Conservation (phyloP, 2,113 vertebrate species). For the Clinocottus analis region DNA sequence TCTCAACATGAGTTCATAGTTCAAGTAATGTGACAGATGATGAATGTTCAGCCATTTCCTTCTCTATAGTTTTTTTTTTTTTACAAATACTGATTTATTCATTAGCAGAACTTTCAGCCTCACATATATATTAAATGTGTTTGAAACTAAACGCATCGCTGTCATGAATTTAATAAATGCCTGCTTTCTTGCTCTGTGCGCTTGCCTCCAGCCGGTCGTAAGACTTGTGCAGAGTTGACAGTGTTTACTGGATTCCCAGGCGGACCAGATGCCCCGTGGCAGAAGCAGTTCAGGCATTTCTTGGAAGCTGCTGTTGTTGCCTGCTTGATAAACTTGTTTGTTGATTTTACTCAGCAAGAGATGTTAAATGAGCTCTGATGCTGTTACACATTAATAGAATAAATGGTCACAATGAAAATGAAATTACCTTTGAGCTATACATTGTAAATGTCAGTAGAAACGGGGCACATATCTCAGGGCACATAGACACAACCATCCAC, state of each 20-base stretch:
- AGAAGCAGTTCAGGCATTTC: slow-evolving; percentile 35
- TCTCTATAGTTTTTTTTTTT: background rate
- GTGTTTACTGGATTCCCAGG: slow-evolving; percentile 43
- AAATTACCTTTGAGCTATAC: background rate
- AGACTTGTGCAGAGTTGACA: slow-evolving; percentile 7
- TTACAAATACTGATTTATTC: background rate
- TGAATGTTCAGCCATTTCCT: slow-evolving; percentile 1
- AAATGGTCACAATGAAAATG: background rate
- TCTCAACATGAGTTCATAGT: background rate
- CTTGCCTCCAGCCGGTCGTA: slow-evolving; percentile 20
- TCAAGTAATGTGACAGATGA: background rate
- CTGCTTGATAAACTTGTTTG: slow-evolving; percentile 60
- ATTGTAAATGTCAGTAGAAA: background rate
- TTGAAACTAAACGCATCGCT: slow-evolving; percentile 16
- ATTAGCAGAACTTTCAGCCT: slow-evolving; percentile 10
- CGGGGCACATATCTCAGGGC: no score
- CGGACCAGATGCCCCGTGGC: slow-evolving; percentile 28
- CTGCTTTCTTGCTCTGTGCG: slow-evolving; percentile 2
- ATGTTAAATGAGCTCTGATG: slow-evolving; percentile 32
- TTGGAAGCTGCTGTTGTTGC: slow-evolving; percentile 30
- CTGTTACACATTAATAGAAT: slow-evolving; percentile 21
- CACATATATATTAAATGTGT: slow-evolving; percentile 2
- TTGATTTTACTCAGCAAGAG: slow-evolving; percentile 41
- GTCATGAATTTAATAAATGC: slow-evolving; percentile 9
- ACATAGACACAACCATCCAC: no score